Evolutionary conservation across 2,888 invertebrate genomes (phyloP), one percentile per base, ranked within the genome.

Genomic region (Ophion costatus): DNA sequence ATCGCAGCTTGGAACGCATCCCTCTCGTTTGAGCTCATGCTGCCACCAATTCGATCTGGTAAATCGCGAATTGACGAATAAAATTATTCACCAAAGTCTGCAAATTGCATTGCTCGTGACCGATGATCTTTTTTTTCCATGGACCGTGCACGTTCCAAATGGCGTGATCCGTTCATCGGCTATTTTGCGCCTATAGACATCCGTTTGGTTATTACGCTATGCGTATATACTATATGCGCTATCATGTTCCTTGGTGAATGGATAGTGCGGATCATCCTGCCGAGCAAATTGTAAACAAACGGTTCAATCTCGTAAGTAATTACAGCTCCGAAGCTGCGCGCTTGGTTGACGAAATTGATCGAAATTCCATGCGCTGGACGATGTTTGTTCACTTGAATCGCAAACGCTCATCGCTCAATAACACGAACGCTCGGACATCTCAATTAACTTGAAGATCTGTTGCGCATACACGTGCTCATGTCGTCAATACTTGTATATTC

Each of bases 221-320:
- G 61, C 22, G 29, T 51, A 22, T 63, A 24, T 22, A 29, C 51
- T 38, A 17, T 76, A 38, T n/a, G 29, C 0, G 11, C 71, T 56
- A 67, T 42, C 33, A 33, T n/a, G 33, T 66, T 56, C 67, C n/a
- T 42, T 67, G 56, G 77, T 24, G n/a, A 67, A 51, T 70, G 29
- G 51, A 78, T 80, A 70, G 63, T 24, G 29, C 45, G 61, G 79
- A 66, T 73, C 51, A 76, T 82, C 66, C 61, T 38, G 70, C 71
- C 71, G 82, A 63, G 75, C 67, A 82, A 82, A 85, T 57, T 33
- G 79, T 76, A 69, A 76, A 76, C 74, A 83, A 24, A 79, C 66
- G 56, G 59, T 79, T 76, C 79, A 84, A 82, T 82, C 81, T 79
- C 84, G 67, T 82, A 82, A 84, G 84, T 84, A 82, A 84, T 84